A percentile compares a stretch with the other conserved stretches of the same genome.
These are phyloP conservation scores for Ibidorhyncha struthersii DNA, from an alignment of 2,113 vertebrate species.

Conservation along the genomic window DNA sequence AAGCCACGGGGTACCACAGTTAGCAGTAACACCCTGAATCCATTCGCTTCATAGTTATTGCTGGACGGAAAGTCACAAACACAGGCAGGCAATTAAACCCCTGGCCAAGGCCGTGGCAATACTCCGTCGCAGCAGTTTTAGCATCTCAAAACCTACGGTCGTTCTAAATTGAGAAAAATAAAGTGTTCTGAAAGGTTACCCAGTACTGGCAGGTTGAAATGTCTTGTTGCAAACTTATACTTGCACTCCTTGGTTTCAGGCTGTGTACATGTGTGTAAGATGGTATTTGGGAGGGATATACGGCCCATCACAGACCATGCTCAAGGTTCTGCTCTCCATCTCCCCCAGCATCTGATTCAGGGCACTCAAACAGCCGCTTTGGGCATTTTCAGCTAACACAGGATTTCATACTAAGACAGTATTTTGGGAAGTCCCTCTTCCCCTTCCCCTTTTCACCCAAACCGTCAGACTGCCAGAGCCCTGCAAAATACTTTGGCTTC, in stretches of 20 bases:
- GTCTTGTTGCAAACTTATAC: not conserved
- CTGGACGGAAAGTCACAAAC: not conserved
- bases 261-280: not conserved
- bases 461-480: not conserved
- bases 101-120: not conserved
- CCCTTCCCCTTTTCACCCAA: not conserved
- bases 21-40: not conserved
- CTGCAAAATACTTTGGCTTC: not conserved
- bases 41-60: not conserved
- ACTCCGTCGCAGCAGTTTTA: rapidly evolving
- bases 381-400: not conserved
- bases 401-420: not conserved
- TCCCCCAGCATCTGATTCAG: not conserved
- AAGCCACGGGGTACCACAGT: not conserved
- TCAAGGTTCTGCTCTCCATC: not conserved
- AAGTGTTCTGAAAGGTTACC: rapidly evolving
- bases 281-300: not conserved
- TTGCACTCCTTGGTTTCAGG: not conserved
- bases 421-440: not conserved
- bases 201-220: not conserved
- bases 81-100: not conserved
- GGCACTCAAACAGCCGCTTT: not conserved
- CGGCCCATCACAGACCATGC: not conserved
- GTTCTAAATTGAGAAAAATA: not conserved
- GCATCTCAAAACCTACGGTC: not conserved